These are phyloP conservation scores for Cephalopterus ornatus DNA, from an alignment of 2,113 vertebrate genomes.

Conservation along the genomic window DNA sequence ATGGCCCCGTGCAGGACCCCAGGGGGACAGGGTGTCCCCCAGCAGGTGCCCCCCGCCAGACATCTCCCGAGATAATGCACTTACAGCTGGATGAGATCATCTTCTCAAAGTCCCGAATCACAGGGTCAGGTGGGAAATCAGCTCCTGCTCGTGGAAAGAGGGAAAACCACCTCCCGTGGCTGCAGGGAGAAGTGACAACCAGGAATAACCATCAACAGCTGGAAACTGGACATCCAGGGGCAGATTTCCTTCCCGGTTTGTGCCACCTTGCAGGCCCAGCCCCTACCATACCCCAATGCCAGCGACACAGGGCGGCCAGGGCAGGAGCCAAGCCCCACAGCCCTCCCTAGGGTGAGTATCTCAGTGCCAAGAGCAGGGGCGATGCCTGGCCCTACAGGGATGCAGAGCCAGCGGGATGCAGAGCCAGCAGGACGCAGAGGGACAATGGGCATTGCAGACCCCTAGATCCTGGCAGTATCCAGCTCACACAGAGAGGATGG, in stretches of 20 bases:
- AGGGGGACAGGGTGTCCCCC: not conserved
- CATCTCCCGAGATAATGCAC: not conserved
- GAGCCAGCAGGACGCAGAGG: not conserved
- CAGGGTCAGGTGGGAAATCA: rapidly evolving
- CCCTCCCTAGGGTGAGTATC: rapidly evolving
- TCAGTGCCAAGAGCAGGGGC: rapidly evolving
- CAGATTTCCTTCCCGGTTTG: not conserved
- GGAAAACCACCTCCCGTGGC: rapidly evolving
- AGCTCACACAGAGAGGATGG: rapidly evolving
- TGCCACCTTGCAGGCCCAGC: not conserved
- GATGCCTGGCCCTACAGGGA: not conserved
- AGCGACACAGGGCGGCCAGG: rapidly evolving
- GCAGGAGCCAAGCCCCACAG: not conserved
- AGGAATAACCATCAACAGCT: not conserved
- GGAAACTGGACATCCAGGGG: not conserved
- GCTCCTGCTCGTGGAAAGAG: not conserved
- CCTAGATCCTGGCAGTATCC: rapidly evolving
- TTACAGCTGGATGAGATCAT: rapidly evolving
- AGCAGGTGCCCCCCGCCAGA: not conserved
- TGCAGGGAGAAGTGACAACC: not conserved
- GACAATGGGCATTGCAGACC: rapidly evolving
- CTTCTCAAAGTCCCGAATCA: not conserved
- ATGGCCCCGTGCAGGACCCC: not conserved
- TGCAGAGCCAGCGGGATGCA: not conserved
- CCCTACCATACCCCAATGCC: rapidly evolving